Base-by-base conservation (phyloP, 2,888 invertebrate genomes). In the Amphipoea lucens region DNA sequence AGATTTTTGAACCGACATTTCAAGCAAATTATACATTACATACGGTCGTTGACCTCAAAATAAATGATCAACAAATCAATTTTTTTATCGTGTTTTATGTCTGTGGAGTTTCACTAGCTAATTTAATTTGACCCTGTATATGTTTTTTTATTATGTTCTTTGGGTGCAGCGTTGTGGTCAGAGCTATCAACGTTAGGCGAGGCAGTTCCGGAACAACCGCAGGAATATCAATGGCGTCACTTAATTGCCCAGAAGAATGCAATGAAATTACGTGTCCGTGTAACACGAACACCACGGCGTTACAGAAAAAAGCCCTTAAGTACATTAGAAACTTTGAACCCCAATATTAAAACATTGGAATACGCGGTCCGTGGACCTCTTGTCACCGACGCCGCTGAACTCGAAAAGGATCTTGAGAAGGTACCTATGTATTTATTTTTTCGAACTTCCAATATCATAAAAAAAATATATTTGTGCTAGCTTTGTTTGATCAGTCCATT, bases 331-430 rank as follows among this genome's bases (percentile, higher is more conserved):
- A 99, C 98, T 93, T 97, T 99, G 89, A 99, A 99, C 95, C 99
- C 99, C 4, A 98, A 98, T 93, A 98, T 99, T 73, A 98, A 98
- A 89, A 97, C 97, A 83, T 98, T 99, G 98, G 99, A 99, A 96
- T 99, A 99, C 96, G 99, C 99, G 4, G 99, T 99, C 23, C 98
- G 99, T 87, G 99, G 99, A 0, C 99, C 99, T 0, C 97, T 99
- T 81, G 99, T 99, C 72, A 98, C 98, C 78, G 97, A 99, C 81
- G 99, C 99, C 67, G 98, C 98, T 1, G 99, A 99, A 96, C 98
- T 99, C 81, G 99, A 99, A 95, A 98, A 99, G 94, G 99, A 99
- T 94, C 95, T 99, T 42, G 97, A 98, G 91, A 97, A 98, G 97
- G 98, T 78, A 78, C 48, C 45, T 98, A 29, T 29, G 29, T 29